Evolutionary conservation across 2,797 vertebrate genomes (phyloP), one percentile per base, ranked within the genome.

Genomic region (Etheostoma perlongum): DNA sequence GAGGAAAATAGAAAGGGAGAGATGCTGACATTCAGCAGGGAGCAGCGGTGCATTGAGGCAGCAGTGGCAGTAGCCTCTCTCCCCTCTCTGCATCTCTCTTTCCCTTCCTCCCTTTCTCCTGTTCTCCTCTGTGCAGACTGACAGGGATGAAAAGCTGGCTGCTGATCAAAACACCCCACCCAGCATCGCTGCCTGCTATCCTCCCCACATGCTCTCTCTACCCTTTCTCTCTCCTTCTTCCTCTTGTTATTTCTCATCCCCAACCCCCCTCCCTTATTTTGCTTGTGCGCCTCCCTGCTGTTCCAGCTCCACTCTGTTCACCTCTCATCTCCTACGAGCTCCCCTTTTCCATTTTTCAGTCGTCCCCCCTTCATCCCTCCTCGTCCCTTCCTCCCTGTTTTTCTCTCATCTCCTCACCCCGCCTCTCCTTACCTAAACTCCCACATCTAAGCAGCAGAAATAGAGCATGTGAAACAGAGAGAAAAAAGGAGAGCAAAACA

Each of bases 131-230:
- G 85, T 86, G 83, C 88, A 93, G 85, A 90, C 89, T 93, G 91
- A 92, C 91, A 82, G 86, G 88, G 91, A 92, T 92, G 86, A 93
- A 90, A 93, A 93, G 86, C 91, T 91, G 91, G 92, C 91, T 93
- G 86, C 88, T 92, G 93, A 95, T 95, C 92, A 94, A 94, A 95
- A 93, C 91, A 92, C 87, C 90, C 91, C 90, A 84, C 89, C 93
- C 91, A 86, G 85, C 87, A 84, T 82, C 83, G 55, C 78, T 82
- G 85, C 87, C 81, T 88, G 87, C 83, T 80, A 62, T 81, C 77
- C 66, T 82, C 85, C 86, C 83, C 78, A 61, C 88, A 76, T 69
- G 77, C 88, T 85, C 84, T 69, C 73, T 66, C 76, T 73, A 74
- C 71, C 54, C 55, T 72, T 75, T 62, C 67, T 67, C 73, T 71